Evolutionary conservation across 1,140 invertebrate species (phyloP).

Genomic region (Lepidurus packardi): DNA sequence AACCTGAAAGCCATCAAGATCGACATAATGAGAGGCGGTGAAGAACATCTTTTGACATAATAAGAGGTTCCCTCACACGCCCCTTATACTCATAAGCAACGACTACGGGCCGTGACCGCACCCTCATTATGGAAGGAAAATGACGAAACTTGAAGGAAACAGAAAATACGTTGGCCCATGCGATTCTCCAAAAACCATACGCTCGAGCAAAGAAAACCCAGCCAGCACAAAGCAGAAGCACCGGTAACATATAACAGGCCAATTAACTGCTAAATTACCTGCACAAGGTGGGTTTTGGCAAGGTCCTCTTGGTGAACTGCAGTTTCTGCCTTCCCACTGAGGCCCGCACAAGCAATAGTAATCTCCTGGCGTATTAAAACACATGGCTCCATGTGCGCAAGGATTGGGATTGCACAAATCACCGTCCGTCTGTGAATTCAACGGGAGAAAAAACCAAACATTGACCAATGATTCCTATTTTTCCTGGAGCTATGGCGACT

Average conservation of each 20-base stretch:
- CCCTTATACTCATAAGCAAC: background rate
- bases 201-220: background rate
- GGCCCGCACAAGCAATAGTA: slow-evolving; percentile 85
- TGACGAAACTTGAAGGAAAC: background rate
- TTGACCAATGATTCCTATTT: slow-evolving; percentile 24
- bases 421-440: slow-evolving; percentile 59
- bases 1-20: slow-evolving; percentile 6
- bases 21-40: slow-evolving; percentile 13
- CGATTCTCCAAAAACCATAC: background rate
- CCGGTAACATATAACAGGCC: background rate
- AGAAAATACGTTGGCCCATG: background rate
- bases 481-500: too few species aligned
- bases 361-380: slow-evolving; percentile 70
- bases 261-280: slow-evolving; percentile 37
- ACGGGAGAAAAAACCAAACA: slow-evolving; percentile 33
- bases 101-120: background rate
- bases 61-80: slow-evolving; percentile 1
- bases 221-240: background rate
- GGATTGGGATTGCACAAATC: slow-evolving; percentile 76
- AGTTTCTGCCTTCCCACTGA: slow-evolving; percentile 83
- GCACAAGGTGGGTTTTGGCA: slow-evolving; percentile 42
- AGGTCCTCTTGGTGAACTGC: slow-evolving; percentile 56
- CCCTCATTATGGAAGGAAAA: background rate
- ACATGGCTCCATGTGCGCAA: slow-evolving; percentile 69
- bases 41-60: slow-evolving; percentile 1